These are phyloP conservation scores for Rambutsinella grinnellia DNA, from an alignment of 2,888 invertebrate genomes.

Conservation along the genomic window DNA sequence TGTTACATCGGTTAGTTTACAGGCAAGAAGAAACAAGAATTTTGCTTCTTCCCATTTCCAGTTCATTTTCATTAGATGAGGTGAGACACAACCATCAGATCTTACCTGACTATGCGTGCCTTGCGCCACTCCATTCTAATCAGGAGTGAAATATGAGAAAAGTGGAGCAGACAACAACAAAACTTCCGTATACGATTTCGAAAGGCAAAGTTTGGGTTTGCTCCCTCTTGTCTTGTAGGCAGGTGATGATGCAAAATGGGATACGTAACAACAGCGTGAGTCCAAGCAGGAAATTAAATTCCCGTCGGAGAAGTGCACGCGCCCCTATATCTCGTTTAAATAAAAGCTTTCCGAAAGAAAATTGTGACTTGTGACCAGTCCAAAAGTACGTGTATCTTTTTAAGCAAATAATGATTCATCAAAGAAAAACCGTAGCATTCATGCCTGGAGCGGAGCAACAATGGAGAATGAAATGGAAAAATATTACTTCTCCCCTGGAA, in stretches of 20 bases:
- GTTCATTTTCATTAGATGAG: constrained; percentile 28
- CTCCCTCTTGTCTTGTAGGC: constrained; percentile 9
- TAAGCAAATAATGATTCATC: constrained; percentile 17
- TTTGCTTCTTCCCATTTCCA: too few species aligned
- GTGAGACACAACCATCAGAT: too few species aligned
- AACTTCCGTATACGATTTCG: too few species aligned
- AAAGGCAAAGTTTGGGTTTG: too few species aligned
- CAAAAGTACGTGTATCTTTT: background rate
- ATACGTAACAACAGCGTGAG: constrained; percentile 30
- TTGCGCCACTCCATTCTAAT: constrained; percentile 46
- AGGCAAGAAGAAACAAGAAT: too few species aligned
- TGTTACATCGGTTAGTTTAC: too few species aligned
- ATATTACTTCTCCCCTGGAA: too few species aligned
- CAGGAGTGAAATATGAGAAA: constrained; percentile 46
- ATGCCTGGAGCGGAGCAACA: too few species aligned
- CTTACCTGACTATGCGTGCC: too few species aligned
- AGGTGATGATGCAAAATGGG: constrained; percentile 25
- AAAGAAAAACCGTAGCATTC: background rate
- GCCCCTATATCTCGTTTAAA: too few species aligned
- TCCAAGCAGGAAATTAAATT: constrained; percentile 44
- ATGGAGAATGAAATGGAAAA: too few species aligned
- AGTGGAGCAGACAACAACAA: constrained; percentile 1
- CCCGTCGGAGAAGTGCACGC: too few species aligned
- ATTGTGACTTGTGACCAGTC: constrained; percentile 24
- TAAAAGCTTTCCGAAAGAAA: constrained; percentile 13